Percentiles rank a stretch among this genome's conserved stretches.
These are phyloP conservation scores for Battus philenor DNA, from an alignment of 1,140 invertebrate genomes.

Conservation along the genomic window DNA sequence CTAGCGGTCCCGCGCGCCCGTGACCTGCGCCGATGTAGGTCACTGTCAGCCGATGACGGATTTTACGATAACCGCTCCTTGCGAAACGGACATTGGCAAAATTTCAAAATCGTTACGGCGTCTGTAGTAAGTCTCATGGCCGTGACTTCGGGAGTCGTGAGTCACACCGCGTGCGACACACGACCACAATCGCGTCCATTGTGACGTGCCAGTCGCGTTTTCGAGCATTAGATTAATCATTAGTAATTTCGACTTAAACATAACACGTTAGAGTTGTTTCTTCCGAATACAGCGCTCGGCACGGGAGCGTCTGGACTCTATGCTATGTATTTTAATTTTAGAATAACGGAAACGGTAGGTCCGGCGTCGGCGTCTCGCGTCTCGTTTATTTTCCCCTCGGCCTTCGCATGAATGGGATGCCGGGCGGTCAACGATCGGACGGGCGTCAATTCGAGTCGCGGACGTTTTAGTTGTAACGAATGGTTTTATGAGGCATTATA, in stretches of 20 bases:
- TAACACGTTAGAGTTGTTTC: slow-evolving; percentile 19
- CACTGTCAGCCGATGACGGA: slow-evolving; percentile 51
- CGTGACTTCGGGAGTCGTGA: slow-evolving; percentile 33
- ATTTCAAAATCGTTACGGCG: slow-evolving; percentile 59
- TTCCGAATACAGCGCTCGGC: neutral
- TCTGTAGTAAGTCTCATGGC: slow-evolving; percentile 68
- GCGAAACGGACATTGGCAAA: slow-evolving; percentile 67
- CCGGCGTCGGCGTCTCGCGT: slow-evolving; percentile 31
- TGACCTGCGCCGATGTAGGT: slow-evolving; percentile 62
- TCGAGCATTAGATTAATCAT: neutral
- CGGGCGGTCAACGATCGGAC: slow-evolving; percentile 46
- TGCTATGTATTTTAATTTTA: slow-evolving; percentile 57
- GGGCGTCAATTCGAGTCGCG: slow-evolving; percentile 41
- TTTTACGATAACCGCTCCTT: slow-evolving; percentile 65
- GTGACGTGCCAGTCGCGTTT: slow-evolving; percentile 16
- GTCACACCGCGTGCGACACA: slow-evolving; percentile 38
- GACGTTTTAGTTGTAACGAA: slow-evolving; percentile 54
- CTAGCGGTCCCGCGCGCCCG: slow-evolving; percentile 42
- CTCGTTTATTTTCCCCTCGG: slow-evolving; percentile 43
- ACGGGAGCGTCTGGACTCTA: slow-evolving; percentile 26
- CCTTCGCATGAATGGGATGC: slow-evolving; percentile 68
- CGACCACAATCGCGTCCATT: slow-evolving; percentile 32
- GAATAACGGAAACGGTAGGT: slow-evolving; percentile 52
- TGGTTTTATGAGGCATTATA: slow-evolving; percentile 65
- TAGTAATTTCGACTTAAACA: no score